Evolutionary conservation across 2,113 vertebrate genomes (phyloP), one percentile per base, ranked within the genome.

Genomic region (Dromaius novaehollandiae): DNA sequence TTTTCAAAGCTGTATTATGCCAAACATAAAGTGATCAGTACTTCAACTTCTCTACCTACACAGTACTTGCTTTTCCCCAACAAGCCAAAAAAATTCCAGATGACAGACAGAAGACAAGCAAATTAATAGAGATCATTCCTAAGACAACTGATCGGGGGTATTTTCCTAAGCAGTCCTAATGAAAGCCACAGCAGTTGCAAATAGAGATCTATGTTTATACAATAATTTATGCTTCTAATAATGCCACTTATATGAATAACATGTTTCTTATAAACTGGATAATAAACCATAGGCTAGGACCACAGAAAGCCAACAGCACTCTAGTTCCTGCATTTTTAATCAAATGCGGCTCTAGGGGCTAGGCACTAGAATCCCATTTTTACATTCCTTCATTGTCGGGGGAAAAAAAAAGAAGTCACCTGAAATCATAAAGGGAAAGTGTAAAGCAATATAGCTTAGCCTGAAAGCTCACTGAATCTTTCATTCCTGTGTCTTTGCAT

Each of bases 181-280:
- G 89, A 97, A 96, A 97, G 58, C 74, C 82, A 78, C n/a, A 69
- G 73, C 66, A 90, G 28, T 74, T 64, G 38, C 56, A 94, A 97
- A 88, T 50, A 84, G 55, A 89, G 14, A 93, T 78, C 51, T 90
- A 64, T 70, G 70, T 89, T 96, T 69, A 82, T 75, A 63, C 6
- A 3, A 71, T 88, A 95, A 90, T 94, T 97, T 97, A 86, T 95
- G 85, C 93, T 93, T 97, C 80, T 93, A 97, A 93, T 96, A 95
- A 91, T 87, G 58, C 42, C 77, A 89, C 83, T 96, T 96, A 91
- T 90, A 96, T 95, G 96, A 96, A 91, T 93, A 96, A 38, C 64
- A 84, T 92, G 48, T 95, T 97, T 95, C 93, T 93, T 96, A 96
- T 91, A 94, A 96, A 92, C 55, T 70, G 69, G 73, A 91, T 95